phyloP scores from a whole-genome alignment of 23 tunicate genomes.

The Ascidia mentula region DNA sequence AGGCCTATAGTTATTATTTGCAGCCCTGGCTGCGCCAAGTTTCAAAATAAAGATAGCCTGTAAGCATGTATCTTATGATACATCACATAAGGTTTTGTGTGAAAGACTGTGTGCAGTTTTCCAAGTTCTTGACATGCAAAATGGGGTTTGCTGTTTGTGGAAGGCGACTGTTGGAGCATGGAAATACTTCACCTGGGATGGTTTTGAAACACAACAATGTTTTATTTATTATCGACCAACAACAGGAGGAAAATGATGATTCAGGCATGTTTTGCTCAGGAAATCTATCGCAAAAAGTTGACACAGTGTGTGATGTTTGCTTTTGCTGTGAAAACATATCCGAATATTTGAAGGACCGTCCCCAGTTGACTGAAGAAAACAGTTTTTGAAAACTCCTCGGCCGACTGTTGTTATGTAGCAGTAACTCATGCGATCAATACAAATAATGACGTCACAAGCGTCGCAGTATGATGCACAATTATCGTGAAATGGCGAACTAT shows the following conservation, averaged over 20 bases:
- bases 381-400: too few species aligned
- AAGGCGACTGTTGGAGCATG: neutral
- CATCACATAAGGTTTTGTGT: slow-evolving; percentile 9
- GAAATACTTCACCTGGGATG: neutral
- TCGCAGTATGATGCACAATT: too few species aligned
- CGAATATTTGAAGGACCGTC: neutral
- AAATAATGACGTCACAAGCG: too few species aligned
- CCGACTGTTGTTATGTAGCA: too few species aligned
- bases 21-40: too few species aligned
- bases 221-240: neutral
- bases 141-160: neutral
- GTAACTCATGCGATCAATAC: too few species aligned
- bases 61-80: neutral
- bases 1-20: too few species aligned
- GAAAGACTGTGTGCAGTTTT: neutral
- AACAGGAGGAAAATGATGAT: neutral
- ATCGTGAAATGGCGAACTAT: too few species aligned
- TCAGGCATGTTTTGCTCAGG: neutral
- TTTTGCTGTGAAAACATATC: neutral
- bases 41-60: too few species aligned
- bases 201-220: slow-evolving; percentile 1
- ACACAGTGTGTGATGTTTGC: neutral
- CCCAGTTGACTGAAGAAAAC: neutral
- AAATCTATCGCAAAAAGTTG: neutral
- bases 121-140: neutral